phyloP scores from a whole-genome alignment of 2,113 vertebrate species.

The Corynorhinus townsendii region DNA sequence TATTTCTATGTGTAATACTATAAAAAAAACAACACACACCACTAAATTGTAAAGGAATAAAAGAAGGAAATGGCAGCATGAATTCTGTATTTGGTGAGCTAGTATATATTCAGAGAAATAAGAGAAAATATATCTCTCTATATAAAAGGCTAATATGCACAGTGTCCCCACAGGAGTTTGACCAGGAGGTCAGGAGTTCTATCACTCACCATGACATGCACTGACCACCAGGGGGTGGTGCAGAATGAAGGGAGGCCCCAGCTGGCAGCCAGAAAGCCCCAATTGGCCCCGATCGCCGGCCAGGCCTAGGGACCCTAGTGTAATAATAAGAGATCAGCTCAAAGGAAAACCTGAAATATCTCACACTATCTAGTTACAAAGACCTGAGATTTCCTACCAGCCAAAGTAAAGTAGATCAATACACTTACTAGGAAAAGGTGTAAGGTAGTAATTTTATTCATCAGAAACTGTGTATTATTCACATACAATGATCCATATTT shows the following conservation, averaged over 20 bases:
- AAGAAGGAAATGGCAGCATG: background rate
- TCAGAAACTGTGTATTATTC: background rate
- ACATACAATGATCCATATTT: background rate
- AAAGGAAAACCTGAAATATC: background rate
- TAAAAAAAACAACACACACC: background rate
- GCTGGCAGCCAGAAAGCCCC: no score
- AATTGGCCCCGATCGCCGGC: no score
- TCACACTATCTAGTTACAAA: background rate
- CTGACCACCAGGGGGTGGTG: no score
- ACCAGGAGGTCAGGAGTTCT: no score
- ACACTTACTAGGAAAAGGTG: background rate
- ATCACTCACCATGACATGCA: no score
- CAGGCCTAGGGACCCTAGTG: no score
- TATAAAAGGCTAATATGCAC: no score
- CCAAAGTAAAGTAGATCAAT: background rate
- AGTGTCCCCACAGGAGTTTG: no score
- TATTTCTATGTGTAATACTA: background rate
- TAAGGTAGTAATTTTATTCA: background rate
- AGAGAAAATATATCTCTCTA: background rate
- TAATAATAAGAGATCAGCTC: background rate
- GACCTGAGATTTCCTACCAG: background rate
- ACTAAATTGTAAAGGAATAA: background rate
- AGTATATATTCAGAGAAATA: background rate
- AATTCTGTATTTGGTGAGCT: background rate
- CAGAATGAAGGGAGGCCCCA: no score